A percentile compares a stretch with the other conserved stretches of the same genome.
Conservation (phyloP, 2,888 invertebrate species). For the Rapana venosa region DNA sequence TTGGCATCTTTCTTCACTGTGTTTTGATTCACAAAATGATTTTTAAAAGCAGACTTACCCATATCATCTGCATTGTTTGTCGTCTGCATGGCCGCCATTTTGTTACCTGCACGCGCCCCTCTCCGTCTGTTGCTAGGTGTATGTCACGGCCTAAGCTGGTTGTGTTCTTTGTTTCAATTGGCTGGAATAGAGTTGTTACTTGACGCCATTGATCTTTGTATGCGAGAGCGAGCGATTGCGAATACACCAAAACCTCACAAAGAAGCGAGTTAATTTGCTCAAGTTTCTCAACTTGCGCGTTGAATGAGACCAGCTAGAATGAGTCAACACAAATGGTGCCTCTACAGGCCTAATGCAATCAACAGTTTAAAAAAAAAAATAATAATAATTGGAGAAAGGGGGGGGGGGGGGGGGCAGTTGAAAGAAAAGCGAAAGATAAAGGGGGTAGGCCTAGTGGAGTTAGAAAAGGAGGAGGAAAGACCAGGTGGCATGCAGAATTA, state of each 20-base stretch:
- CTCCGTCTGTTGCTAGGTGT: conserved; percentile 24
- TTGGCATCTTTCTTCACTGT: no score
- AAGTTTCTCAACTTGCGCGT: background rate
- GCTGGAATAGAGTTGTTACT: background rate
- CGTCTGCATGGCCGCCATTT: conserved; percentile 32
- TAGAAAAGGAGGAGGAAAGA: no score
- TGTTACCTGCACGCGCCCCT: conserved; percentile 17
- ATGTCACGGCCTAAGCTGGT: background rate
- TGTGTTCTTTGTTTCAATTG: conserved; percentile 31
- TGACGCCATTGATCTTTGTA: background rate
- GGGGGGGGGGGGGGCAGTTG: background rate
- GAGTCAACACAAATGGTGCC: background rate
- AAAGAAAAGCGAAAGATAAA: no score
- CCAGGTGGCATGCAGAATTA: no score
- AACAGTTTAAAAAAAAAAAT: no score
- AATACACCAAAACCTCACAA: background rate
- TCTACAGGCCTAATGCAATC: no score
- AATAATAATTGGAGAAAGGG: background rate
- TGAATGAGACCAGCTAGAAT: background rate
- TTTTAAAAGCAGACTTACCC: background rate
- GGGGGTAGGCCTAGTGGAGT: no score
- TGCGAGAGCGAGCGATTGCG: background rate
- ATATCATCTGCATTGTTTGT: background rate
- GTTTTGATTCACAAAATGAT: no score
- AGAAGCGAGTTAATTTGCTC: background rate